Percentiles rank a stretch among this genome's conserved stretches.
These are phyloP conservation scores for Podarcis cretensis DNA, from an alignment of 2,113 vertebrate species.

Conservation along the genomic window DNA sequence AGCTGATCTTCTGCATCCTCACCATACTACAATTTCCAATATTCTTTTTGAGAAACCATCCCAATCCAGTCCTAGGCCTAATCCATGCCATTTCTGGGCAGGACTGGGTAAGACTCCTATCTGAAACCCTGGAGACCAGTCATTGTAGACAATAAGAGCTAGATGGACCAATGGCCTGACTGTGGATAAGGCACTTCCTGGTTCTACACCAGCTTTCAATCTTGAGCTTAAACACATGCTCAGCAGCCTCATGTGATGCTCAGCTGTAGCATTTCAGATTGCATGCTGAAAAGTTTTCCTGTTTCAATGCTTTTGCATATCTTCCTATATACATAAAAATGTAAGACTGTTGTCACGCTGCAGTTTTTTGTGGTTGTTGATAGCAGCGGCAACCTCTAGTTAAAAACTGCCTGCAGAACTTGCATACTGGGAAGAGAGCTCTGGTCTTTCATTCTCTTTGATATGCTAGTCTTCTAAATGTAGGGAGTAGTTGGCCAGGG, in stretches of 20 bases:
- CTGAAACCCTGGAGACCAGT: neutral
- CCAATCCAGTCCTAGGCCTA: neutral
- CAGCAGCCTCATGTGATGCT: neutral
- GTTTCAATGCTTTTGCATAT: neutral
- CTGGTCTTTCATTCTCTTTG: neutral
- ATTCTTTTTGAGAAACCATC: neutral
- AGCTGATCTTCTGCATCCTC: neutral
- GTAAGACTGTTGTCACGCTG: no score
- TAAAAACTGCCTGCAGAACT: neutral
- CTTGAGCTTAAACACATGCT: no score
- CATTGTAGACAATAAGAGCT: neutral
- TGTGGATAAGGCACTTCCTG: neutral
- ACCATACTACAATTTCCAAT: neutral
- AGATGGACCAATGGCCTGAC: neutral
- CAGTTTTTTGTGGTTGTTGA: no score
- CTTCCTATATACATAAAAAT: neutral
- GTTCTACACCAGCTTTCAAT: neutral
- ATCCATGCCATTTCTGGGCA: neutral
- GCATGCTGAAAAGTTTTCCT: neutral
- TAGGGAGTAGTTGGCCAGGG: neutral
- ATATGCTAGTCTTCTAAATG: neutral
- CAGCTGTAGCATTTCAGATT: neutral
- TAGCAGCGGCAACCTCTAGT: no score
- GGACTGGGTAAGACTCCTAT: neutral
- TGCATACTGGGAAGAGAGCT: neutral